A percentile compares a stretch with the other conserved stretches of the same genome.
These are phyloP conservation scores for Molossus molossus DNA, from an alignment of 2,797 vertebrate genomes.

Conservation along the genomic window DNA sequence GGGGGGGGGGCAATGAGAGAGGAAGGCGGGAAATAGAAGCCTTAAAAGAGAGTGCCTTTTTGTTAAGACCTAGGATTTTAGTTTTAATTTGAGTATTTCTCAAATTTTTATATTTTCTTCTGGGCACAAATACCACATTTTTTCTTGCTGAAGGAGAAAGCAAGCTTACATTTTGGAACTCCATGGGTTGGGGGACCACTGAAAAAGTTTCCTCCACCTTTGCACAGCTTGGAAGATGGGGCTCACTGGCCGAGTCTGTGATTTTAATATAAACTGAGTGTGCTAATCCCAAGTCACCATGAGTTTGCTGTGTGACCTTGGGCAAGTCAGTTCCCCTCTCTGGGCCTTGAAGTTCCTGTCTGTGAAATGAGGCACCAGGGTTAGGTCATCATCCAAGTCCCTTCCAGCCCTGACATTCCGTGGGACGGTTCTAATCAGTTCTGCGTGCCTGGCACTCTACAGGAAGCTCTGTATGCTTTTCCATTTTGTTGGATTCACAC, in stretches of 20 bases:
- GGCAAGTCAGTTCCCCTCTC: constrained; percentile 72
- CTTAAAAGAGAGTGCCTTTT: constrained; percentile 79
- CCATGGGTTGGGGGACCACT: neutral
- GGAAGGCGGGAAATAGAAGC: constrained; percentile 72
- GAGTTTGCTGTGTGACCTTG: constrained; percentile 76
- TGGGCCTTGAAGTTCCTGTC: constrained; percentile 50
- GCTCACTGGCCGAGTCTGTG: neutral
- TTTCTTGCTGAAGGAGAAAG: constrained; percentile 53
- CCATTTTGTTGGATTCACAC: constrained; percentile 34
- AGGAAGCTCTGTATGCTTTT: constrained; percentile 34
- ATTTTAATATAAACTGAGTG: constrained; percentile 63
- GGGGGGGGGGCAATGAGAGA: constrained; percentile 29
- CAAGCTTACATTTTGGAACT: constrained; percentile 11
- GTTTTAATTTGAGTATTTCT: constrained; percentile 72
- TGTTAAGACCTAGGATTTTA: constrained; percentile 80
- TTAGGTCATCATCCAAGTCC: constrained; percentile 73
- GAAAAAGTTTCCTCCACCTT: neutral
- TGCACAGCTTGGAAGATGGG: neutral
- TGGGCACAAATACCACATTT: constrained; percentile 51
- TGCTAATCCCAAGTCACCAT: neutral
- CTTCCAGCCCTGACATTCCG: constrained; percentile 70
- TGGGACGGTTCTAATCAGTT: constrained; percentile 67
- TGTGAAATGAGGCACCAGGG: constrained; percentile 74
- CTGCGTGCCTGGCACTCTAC: constrained; percentile 62
- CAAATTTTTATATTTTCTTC: constrained; percentile 45